These are phyloP conservation scores for Panurus biarmicus DNA, from an alignment of 2,113 vertebrate genomes.

Conservation along the genomic window DNA sequence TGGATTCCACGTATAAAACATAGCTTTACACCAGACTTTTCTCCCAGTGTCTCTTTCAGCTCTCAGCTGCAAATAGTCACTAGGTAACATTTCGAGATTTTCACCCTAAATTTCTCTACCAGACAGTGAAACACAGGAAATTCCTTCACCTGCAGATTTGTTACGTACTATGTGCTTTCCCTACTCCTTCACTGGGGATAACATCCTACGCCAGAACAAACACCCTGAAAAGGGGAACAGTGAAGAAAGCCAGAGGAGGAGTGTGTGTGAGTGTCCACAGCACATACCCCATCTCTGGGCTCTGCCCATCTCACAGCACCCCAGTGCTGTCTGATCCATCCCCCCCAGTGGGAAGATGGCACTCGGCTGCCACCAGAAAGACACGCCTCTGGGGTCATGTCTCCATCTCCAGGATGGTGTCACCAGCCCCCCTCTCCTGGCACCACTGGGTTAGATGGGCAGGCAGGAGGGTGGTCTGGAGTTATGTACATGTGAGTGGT, in stretches of 20 bases:
- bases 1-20: rapidly evolving
- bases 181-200: not conserved
- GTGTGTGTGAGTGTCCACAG: not conserved
- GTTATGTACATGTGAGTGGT: rapidly evolving
- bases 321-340: not conserved
- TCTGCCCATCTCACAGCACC: not conserved
- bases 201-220: not conserved
- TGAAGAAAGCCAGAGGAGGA: not conserved
- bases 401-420: not conserved
- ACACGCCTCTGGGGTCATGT: not conserved
- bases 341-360: rapidly evolving
- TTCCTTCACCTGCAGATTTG: not conserved
- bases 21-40: not conserved
- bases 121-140: not conserved
- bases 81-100: not conserved
- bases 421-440: not conserved
- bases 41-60: not conserved
- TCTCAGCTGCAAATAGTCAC: not conserved
- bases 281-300: not conserved
- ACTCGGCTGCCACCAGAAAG: rapidly evolving
- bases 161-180: not conserved
- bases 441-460: rapidly evolving
- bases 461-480: rapidly evolving
- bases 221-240: not conserved
- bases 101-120: not conserved